phyloP scores from a whole-genome alignment of 2,888 invertebrate genomes.

The Megalurothrips usitatus region DNA sequence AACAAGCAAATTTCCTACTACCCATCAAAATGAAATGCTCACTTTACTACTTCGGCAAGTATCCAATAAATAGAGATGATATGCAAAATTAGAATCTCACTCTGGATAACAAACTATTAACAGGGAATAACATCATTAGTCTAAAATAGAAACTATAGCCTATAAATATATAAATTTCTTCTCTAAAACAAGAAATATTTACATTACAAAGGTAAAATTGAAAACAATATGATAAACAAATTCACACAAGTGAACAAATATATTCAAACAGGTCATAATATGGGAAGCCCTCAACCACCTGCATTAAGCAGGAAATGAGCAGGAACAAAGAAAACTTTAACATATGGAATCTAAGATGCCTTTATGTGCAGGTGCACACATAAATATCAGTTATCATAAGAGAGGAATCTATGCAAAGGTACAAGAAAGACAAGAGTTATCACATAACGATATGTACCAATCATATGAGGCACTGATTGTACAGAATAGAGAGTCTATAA shows the following conservation, averaged over 20 bases:
- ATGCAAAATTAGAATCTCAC: too few relatives aligned
- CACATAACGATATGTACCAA: constrained; percentile 17
- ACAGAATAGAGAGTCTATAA: constrained; percentile 17
- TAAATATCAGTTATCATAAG: background rate
- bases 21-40: too few relatives aligned
- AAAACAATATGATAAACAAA: background rate
- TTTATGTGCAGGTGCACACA: background rate
- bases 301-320: background rate
- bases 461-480: background rate
- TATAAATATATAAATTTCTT: too few relatives aligned
- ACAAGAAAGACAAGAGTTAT: constrained; percentile 8
- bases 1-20: too few relatives aligned
- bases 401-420: background rate
- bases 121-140: too few relatives aligned
- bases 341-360: background rate
- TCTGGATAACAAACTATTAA: too few relatives aligned
- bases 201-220: too few relatives aligned
- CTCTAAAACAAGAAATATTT: too few relatives aligned
- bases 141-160: too few relatives aligned
- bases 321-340: background rate
- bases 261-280: background rate
- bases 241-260: background rate
- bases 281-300: constrained; percentile 4
- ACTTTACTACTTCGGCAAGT: too few relatives aligned
- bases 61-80: too few relatives aligned